A percentile compares a stretch with the other conserved stretches of the same genome.
phyloP scores from a whole-genome alignment of 1,140 invertebrate genomes.

The Aculops lycopersici region DNA sequence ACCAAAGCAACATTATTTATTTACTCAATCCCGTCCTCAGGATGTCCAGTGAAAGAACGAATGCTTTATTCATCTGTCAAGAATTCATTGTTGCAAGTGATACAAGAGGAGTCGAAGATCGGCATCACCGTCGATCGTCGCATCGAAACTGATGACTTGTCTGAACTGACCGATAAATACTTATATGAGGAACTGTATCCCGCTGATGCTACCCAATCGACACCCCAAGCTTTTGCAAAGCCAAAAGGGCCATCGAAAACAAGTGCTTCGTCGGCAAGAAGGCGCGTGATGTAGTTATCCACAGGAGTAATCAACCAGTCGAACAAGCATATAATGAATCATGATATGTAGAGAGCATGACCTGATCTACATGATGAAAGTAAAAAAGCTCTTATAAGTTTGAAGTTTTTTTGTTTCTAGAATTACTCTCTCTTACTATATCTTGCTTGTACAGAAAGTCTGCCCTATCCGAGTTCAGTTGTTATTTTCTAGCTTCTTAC shows the following conservation, averaged over 20 bases:
- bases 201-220: conserved; percentile 34
- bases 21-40: conserved; percentile 85
- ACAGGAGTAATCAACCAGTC: too few relatives aligned
- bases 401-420: too few relatives aligned
- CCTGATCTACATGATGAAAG: too few relatives aligned
- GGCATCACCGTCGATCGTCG: conserved; percentile 47
- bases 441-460: too few relatives aligned
- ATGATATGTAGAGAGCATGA: too few relatives aligned
- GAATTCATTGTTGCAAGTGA: conserved; percentile 40
- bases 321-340: too few relatives aligned
- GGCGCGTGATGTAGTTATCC: neutral
- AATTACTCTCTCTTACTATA: too few relatives aligned
- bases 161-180: conserved; percentile 56
- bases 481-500: too few relatives aligned
- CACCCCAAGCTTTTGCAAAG: neutral
- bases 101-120: conserved; percentile 22
- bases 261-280: neutral
- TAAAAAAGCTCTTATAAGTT: too few relatives aligned
- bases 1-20: conserved; percentile 62
- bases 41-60: conserved; percentile 65
- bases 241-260: neutral
- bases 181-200: conserved; percentile 77
- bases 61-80: conserved; percentile 96
- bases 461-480: too few relatives aligned
- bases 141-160: conserved; percentile 60